These are phyloP conservation scores for Coracias cyanogaster DNA, from an alignment of 2,797 vertebrate species.

Conservation along the genomic window DNA sequence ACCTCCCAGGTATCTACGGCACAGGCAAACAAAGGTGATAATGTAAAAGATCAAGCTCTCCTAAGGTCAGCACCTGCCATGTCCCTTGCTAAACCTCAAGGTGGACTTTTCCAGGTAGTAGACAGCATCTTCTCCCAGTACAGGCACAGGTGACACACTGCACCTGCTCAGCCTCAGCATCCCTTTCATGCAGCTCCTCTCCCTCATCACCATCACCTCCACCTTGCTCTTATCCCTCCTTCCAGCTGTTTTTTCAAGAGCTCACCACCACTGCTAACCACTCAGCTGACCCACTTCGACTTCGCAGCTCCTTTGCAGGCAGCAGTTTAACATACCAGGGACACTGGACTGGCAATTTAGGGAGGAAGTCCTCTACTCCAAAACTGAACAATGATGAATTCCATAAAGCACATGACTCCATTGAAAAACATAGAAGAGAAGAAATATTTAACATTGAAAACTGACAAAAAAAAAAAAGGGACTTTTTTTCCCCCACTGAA, in stretches of 20 bases:
- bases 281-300: fast-evolving
- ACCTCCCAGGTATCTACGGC: constrained; percentile 95
- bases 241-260: neutral
- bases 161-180: neutral
- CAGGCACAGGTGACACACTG: neutral
- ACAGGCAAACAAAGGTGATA: neutral
- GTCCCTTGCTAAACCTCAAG: neutral
- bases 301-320: neutral
- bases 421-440: neutral
- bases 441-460: neutral
- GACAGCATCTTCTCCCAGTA: neutral
- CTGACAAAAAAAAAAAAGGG: neutral
- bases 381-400: neutral
- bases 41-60: neutral
- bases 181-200: neutral
- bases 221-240: neutral
- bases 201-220: neutral
- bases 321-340: neutral
- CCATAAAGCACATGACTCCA: neutral
- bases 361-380: neutral
- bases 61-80: neutral
- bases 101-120: neutral
- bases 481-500: neutral
- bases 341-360: neutral
- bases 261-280: neutral